Conservation (phyloP, 1,140 invertebrate genomes). For the Cydia pomonella region DNA sequence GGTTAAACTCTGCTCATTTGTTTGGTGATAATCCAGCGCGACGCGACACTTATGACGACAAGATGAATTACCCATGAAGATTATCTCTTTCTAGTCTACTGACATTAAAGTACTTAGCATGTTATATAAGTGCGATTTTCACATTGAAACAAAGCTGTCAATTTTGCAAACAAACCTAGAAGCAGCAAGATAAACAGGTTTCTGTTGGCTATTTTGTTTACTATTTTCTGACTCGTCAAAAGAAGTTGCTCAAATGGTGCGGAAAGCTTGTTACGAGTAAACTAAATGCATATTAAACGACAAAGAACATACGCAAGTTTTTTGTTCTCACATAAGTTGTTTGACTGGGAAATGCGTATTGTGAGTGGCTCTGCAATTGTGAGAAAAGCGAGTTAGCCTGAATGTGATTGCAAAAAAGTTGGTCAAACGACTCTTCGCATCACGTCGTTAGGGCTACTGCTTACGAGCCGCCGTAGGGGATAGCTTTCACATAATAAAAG, state of each 20-base stretch:
- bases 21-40: conserved; percentile 7
- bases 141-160: conserved; percentile 1
- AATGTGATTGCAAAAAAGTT: conserved; percentile 33
- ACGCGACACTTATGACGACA: background rate
- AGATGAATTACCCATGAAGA: conserved; percentile 9
- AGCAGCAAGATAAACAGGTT: background rate
- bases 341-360: conserved; percentile 31
- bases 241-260: background rate
- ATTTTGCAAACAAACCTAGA: background rate
- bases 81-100: conserved; percentile 12
- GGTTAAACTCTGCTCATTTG: conserved; percentile 11
- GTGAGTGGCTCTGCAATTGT: conserved; percentile 22
- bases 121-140: conserved; percentile 15
- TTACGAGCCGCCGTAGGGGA: background rate
- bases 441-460: conserved; percentile 14
- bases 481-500: background rate
- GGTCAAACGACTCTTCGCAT: conserved; percentile 21
- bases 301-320: conserved; percentile 26
- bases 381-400: conserved; percentile 21
- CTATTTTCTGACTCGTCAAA: background rate
- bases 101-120: background rate
- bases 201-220: background rate
- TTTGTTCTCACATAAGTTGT: conserved; percentile 28
- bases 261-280: conserved; percentile 24
- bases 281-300: conserved; percentile 12